These are phyloP conservation scores for Calephelis nemesis DNA, from an alignment of 1,140 invertebrate genomes.

Conservation along the genomic window DNA sequence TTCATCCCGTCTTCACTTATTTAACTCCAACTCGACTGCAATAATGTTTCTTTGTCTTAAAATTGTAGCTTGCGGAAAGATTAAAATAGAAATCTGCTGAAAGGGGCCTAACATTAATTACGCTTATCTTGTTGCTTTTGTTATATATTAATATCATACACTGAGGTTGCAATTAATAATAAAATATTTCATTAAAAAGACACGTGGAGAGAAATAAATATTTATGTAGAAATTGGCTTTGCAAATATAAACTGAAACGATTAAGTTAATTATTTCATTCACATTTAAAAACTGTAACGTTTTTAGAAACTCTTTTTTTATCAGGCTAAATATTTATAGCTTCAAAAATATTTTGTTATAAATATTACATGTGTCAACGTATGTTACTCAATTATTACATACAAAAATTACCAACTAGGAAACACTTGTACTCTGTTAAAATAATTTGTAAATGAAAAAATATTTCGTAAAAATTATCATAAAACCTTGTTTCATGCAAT, in stretches of 20 bases:
- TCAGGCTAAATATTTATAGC: neutral
- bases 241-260: too few relatives aligned
- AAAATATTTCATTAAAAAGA: neutral
- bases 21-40: constrained; percentile 6
- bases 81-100: constrained; percentile 1
- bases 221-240: too few relatives aligned
- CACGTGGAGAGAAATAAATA: neutral
- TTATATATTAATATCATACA: neutral
- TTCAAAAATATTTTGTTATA: neutral
- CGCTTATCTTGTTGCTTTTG: neutral
- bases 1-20: neutral
- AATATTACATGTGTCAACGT: neutral
- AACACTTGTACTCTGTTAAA: neutral
- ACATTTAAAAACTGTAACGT: too few relatives aligned
- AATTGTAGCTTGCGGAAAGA: neutral
- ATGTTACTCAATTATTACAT: neutral
- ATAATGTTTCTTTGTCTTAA: constrained; percentile 11
- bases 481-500: constrained; percentile 3
- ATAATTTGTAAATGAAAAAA: neutral
- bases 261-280: too few relatives aligned
- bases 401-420: neutral
- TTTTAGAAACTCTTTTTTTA: too few relatives aligned
- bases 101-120: neutral
- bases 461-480: constrained; percentile 4
- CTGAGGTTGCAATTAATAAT: neutral